Percentiles rank a stretch among this genome's conserved stretches.
Evolutionary conservation across 1,140 invertebrate genomes (phyloP).

Genomic region (Aphidius ervi): DNA sequence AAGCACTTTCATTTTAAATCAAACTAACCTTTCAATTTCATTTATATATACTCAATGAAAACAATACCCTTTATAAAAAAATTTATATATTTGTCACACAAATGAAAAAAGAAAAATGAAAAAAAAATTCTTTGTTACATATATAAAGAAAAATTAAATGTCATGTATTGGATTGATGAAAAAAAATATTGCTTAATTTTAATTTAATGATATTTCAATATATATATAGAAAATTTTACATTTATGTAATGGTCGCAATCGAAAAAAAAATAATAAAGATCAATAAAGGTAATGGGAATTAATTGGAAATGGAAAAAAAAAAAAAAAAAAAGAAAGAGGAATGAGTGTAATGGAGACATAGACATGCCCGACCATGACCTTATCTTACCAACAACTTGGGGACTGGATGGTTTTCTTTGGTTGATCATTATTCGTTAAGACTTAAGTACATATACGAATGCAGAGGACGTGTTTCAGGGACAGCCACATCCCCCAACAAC

Average conservation of each 20-base stretch:
- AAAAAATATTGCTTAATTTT: too few relatives aligned
- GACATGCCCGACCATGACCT: constrained; percentile 34
- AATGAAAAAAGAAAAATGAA: too few relatives aligned
- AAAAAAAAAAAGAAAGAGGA: too few relatives aligned
- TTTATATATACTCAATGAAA: not conserved
- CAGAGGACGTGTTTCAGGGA: constrained; percentile 37
- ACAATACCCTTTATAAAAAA: too few relatives aligned
- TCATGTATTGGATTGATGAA: too few relatives aligned
- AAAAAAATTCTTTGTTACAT: too few relatives aligned
- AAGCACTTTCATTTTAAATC: constrained; percentile 21
- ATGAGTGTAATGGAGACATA: not conserved
- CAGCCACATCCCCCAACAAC: constrained; percentile 33
- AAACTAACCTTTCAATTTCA: constrained; percentile 18
- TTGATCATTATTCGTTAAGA: not conserved
- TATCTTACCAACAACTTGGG: constrained; percentile 19
- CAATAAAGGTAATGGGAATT: not conserved
- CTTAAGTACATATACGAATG: constrained; percentile 8
- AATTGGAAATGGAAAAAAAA: not conserved
- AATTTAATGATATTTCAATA: too few relatives aligned
- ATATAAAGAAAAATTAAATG: too few relatives aligned
- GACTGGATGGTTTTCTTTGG: constrained; percentile 20
- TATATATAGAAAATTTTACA: too few relatives aligned
- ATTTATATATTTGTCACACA: too few relatives aligned
- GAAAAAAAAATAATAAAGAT: too few relatives aligned
- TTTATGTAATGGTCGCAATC: too few relatives aligned